A percentile compares a stretch with the other conserved stretches of the same genome.
Conservation (phyloP, 2,888 invertebrate species). For the Ormyrus pomaceus region DNA sequence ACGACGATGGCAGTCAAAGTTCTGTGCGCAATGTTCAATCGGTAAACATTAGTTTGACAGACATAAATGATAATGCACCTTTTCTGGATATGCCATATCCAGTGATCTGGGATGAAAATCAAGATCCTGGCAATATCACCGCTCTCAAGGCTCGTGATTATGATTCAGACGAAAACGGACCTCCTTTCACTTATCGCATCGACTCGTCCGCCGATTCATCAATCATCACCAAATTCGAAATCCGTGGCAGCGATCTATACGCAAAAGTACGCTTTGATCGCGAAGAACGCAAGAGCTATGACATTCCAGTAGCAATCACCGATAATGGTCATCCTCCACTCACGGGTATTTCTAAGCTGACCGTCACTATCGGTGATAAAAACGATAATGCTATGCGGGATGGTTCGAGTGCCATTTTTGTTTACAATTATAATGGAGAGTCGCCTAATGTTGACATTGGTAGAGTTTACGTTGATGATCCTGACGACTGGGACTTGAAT, state of each 20-base stretch:
- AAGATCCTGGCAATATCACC: slow-evolving; percentile 81
- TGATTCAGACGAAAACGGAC: slow-evolving; percentile 89
- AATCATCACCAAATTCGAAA: slow-evolving; percentile 84
- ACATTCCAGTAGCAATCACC: slow-evolving; percentile 91
- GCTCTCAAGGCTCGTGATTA: slow-evolving; percentile 86
- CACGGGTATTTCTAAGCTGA: slow-evolving; percentile 89
- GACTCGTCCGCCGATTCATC: slow-evolving; percentile 81
- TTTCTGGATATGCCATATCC: slow-evolving; percentile 88
- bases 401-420: slow-evolving; percentile 93
- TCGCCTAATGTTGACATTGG: slow-evolving; percentile 91
- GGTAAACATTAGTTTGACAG: slow-evolving; percentile 81
- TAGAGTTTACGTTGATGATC: slow-evolving; percentile 93
- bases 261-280: slow-evolving; percentile 90
- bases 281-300: slow-evolving; percentile 90
- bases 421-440: slow-evolving; percentile 95
- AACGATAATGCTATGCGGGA: slow-evolving; percentile 95
- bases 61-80: slow-evolving; percentile 97
- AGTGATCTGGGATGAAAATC: slow-evolving; percentile 90
- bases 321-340: slow-evolving; percentile 87
- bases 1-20: slow-evolving; percentile 83
- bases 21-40: slow-evolving; percentile 80
- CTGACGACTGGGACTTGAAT: slow-evolving; percentile 97
- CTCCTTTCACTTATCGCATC: slow-evolving; percentile 87
- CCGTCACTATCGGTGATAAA: slow-evolving; percentile 93
- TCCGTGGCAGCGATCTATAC: slow-evolving; percentile 82